Evolutionary conservation across 2,888 invertebrate species (phyloP), one percentile per base, ranked within the genome.

Genomic region (Drosophila heteroneura): DNA sequence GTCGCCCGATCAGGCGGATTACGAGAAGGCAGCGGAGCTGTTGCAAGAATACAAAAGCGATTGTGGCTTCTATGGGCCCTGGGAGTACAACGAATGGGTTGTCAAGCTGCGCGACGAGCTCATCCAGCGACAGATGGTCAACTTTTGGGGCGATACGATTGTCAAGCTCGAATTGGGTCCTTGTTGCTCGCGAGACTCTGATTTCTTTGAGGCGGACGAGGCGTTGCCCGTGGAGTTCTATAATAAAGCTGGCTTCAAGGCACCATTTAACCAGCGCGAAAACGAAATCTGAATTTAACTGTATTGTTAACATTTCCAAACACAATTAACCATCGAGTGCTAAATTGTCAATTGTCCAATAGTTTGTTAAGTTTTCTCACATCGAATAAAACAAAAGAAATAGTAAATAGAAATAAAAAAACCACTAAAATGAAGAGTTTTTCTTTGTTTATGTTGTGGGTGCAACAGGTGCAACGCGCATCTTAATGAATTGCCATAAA

Each of bases 21-120:
- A 62, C 35, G 72, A 79, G 6, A 74, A 76, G 41, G 83, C 83
- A 0, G 76, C 89, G 6, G 89, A 88, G 2, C 60, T 91, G 44
- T 49, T 91, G 49, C 60, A 67, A 44, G 82, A 79, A 32, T 84
- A 90, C 49, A 90, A 87, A 32, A 95, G 96, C 16, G 88, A 92
- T 73, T 87, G 91, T 7, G 82, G 86, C 39, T 89, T 85, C 49
- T 81, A 85, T 49, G 85, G 82, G 0, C 91, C 93, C 1, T 87
- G 84, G 65, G 82, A 79, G 0, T 93, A 91, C 60, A 93, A 93
- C 49, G 89, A 88, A 6, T 93, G 93, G 93, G 92, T 93, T 68
- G 79, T 84, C 0, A 81, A 77, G 28, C 79, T 93, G 2, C 92
- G 92, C 32, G 84, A 91, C 37, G 91, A 91, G 54, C 63, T 93